Evolutionary conservation across 2,113 vertebrate genomes (phyloP), one percentile per base, ranked within the genome.

Genomic region (Ia io): DNA sequence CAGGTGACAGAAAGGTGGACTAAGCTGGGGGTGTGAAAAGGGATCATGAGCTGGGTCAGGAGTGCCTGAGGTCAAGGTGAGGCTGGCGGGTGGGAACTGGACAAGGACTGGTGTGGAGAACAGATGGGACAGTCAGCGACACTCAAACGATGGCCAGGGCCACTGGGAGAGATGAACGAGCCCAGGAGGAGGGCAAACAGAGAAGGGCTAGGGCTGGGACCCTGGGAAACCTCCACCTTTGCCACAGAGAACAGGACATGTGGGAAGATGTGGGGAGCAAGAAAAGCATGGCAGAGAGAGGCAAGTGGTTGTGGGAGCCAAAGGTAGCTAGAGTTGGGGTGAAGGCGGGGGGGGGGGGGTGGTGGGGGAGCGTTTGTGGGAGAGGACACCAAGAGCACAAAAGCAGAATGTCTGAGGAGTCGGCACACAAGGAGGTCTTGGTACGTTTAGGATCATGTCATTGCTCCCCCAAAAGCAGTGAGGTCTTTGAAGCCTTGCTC

Each of bases 11-110:
- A 12, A 85, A 87, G 84, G 42, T 16, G 16, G 83, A 63, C 25
- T n/a, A 1, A 28, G 25, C 6, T 10, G n/a, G 37, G 22, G 37
- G 9, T 47, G 76, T 11, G 0, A n/a, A 42, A 1, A 1, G 37
- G 76, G 83, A 20, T 13, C 53, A 10, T 0, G 0, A 40, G 49
- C 51, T 73, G 42, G 51, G 71, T 40, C 51, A 23, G 70, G 42
- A 37, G 22, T 4, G 0, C 42, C 69, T 14, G 23, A 91, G 84
- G 63, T n/a, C 47, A n/a, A 42, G n/a, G 35, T 65, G 7, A 25
- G 51, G 32, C 40, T 32, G 37, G n/a, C 0, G 1, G 35, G 22
- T 10, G 4, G 18, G 7, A 53, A 11, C 17, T 67, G 37, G 63
- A 37, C 28, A 42, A 77, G 14, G 32, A 28, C 79, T 35, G 37